These are phyloP conservation scores for Gnatocerus cornutus DNA, from an alignment of 2,888 invertebrate species.

Conservation along the genomic window DNA sequence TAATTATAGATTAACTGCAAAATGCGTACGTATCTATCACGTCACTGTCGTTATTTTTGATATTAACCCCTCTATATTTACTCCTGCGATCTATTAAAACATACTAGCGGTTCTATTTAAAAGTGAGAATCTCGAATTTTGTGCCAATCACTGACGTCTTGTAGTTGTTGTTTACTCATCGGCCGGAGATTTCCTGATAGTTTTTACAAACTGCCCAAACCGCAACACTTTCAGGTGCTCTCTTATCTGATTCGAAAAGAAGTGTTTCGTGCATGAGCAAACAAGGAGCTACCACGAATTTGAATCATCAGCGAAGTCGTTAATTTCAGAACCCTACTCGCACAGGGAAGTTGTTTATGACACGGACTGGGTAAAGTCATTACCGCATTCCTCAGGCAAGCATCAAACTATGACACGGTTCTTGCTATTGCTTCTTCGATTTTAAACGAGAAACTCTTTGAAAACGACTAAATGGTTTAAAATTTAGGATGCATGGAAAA, in stretches of 20 bases:
- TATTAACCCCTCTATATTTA: slow-evolving; percentile 63
- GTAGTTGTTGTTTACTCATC: slow-evolving; percentile 57
- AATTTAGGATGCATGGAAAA: too few relatives aligned
- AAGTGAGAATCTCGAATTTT: slow-evolving; percentile 60
- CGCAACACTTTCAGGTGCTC: too few relatives aligned
- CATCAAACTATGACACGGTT: too few relatives aligned
- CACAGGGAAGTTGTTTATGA: too few relatives aligned
- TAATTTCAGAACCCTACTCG: too few relatives aligned
- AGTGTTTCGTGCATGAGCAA: too few relatives aligned
- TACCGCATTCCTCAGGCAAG: too few relatives aligned
- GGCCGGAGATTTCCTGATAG: slow-evolving; percentile 42
- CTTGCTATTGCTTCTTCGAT: too few relatives aligned
- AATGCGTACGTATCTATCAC: slow-evolving; percentile 54
- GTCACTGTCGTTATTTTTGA: slow-evolving; percentile 63
- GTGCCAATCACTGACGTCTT: slow-evolving; percentile 64
- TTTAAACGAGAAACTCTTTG: too few relatives aligned
- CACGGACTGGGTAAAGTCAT: too few relatives aligned
- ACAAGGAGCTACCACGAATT: neutral
- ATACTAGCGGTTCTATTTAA: slow-evolving; percentile 58
- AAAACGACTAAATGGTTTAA: too few relatives aligned
- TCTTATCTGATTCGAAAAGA: neutral
- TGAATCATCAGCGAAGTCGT: neutral
- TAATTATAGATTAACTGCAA: slow-evolving; percentile 56
- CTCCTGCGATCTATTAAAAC: slow-evolving; percentile 56
- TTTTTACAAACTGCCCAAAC: slow-evolving; percentile 18